These are phyloP conservation scores for Pinctada fucata DNA, from an alignment of 2,888 invertebrate species.

Conservation along the genomic window DNA sequence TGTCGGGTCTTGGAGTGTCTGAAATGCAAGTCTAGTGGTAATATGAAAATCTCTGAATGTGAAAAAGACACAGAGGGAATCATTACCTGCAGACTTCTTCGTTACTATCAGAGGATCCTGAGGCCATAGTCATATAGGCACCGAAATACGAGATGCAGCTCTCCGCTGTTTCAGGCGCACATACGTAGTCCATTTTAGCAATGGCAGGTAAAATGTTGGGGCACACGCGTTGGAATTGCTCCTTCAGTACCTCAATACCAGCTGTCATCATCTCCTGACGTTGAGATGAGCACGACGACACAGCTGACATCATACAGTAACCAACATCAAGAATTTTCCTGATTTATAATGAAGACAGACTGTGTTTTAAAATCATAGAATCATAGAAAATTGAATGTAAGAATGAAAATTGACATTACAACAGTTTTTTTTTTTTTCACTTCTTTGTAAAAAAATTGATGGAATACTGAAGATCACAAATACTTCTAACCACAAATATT, in stretches of 20 bases:
- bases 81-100: constrained; percentile 29
- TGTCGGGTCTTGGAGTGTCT: too few relatives aligned
- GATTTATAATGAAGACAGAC: not conserved
- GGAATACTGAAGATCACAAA: too few relatives aligned
- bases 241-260: constrained; percentile 13
- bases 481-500: too few relatives aligned
- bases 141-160: constrained; percentile 28
- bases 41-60: too few relatives aligned
- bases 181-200: constrained; percentile 20
- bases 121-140: constrained; percentile 11
- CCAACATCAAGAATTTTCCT: constrained; percentile 22
- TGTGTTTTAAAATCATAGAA: not conserved
- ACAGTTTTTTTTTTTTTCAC: too few relatives aligned
- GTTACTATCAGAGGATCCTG: constrained; percentile 1
- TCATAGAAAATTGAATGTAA: too few relatives aligned
- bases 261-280: constrained; percentile 19
- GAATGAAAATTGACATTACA: too few relatives aligned
- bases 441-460: too few relatives aligned
- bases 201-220: constrained; percentile 10
- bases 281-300: constrained; percentile 23
- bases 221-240: constrained; percentile 10
- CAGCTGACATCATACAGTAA: constrained; percentile 13
- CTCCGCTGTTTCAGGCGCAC: constrained; percentile 21
- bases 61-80: too few relatives aligned
- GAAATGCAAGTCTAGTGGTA: too few relatives aligned